Base-by-base conservation (phyloP, 2,113 vertebrate species). In the Hydrochoerus hydrochaeris region DNA sequence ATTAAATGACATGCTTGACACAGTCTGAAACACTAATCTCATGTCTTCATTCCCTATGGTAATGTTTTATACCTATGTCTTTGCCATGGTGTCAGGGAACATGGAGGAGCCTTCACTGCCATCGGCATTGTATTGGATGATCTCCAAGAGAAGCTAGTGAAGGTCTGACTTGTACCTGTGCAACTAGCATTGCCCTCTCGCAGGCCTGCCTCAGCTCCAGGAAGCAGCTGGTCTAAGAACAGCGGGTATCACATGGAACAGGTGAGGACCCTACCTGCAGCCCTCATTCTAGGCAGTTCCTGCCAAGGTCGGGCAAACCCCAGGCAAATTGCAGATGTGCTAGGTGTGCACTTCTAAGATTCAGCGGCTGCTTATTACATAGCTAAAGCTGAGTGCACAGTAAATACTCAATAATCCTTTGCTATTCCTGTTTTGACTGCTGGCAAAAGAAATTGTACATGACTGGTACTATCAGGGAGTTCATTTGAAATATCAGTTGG, bases 191-290 rank as follows among this genome's bases (percentile, higher is more conserved):
- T 65, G 52, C 54, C 32, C 14, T 65, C 80, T 30, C 6, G 5
- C 7, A 65, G 58, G 3, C 22, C 38, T 84, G 67, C n/a, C 32
- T n/a, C 41, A 24, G 58, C 84, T 91, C 84, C 28, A 63, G 46
- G 63, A 78, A n/a, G 30, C 81, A 92, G 49, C 46, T 44, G 3
- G 5, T 54, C 12, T 22, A 57, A 85, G 60, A 44, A 52, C 24
- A 81, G 17, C 0, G 3, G 35, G 71, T 6, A 16, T 24, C 28
- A 28, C 22, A 0, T 0, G 3, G 41, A n/a, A 57, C 7, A 41
- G 41, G 32, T 44, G 13, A 57, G 54, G 30, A 54, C 24, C 32
- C 62, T 49, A 17, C 19, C 69, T 60, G 5, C 77, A 5, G 10
- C 32, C 38, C 13, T 49, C 30, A 24, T 17, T 26, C 32, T 49